Evolutionary conservation across 2,113 vertebrate species (phyloP).

Genomic region (Eurypyga helias): DNA sequence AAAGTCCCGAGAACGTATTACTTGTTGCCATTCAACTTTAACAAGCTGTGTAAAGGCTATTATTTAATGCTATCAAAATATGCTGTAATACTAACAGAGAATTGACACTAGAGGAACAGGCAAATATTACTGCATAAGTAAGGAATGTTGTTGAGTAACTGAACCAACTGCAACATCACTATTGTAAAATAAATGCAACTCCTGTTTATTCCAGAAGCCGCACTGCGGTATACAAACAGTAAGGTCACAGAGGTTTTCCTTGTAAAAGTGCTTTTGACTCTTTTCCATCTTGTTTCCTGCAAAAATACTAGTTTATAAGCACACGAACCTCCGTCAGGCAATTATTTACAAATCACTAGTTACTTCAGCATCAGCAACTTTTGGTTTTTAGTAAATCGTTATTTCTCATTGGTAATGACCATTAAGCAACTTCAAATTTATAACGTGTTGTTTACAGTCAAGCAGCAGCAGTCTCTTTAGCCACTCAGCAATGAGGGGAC

Average conservation of each 20-base stretch:
- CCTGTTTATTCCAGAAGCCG: background rate
- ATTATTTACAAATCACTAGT: background rate
- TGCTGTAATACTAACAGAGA: background rate
- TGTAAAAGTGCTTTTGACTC: background rate
- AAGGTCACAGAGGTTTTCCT: background rate
- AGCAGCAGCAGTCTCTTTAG: background rate
- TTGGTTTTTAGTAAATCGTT: background rate
- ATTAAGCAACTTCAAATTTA: background rate
- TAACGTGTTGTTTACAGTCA: background rate
- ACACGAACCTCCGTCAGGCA: background rate
- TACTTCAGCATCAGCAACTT: background rate
- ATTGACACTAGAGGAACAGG: constrained; percentile 28
- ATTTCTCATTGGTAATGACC: background rate
- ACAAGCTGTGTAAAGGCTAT: background rate
- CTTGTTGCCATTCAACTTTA: background rate
- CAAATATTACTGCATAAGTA: background rate
- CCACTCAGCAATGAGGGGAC: background rate
- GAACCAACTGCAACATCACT: background rate
- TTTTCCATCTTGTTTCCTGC: background rate
- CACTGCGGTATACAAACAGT: background rate
- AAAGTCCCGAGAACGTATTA: background rate
- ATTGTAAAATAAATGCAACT: background rate
- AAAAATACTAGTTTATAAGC: background rate
- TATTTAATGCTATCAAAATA: constrained; percentile 12
- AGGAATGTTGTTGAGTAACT: background rate